Base-by-base conservation (phyloP, 2,113 vertebrate species). In the Taurulus bubalis region DNA sequence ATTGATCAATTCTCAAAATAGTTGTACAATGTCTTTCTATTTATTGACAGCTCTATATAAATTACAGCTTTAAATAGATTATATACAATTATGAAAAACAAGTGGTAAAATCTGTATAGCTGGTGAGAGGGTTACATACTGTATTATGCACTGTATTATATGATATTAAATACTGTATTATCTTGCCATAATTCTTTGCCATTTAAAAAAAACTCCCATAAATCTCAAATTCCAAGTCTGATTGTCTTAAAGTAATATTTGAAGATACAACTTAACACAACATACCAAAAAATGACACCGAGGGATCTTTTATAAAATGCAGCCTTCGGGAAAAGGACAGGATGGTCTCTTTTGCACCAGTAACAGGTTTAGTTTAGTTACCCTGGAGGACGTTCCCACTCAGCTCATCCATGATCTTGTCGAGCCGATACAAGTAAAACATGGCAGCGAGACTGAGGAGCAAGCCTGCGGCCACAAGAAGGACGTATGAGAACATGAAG, bases 401-500 rank as follows among this genome's bases (percentile, higher is more conserved):
- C 4, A 91, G 67, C 67, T 42, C 8, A 32, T 71, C 22, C 74
- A 90, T 74, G 10, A 55, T 80, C 67, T 89, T 72, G 65, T 80
- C 70, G n/a, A 95, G 86, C 47, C 71, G 73, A 82, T 90, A 64
- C 69, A 95, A 73, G 9, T 26, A 42, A 78, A 85, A 94, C 28
- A 90, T 67, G 70, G 78, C 51, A 59, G 69, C 84, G 15, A 93
- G 36, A 66, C 94, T 89, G 26, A 96, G 72, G 24, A 80, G 34
- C 56, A 92, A 60, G 40, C 91, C 93, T 20, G 45, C 51, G 18
- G 80, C 77, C 59, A 95, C 55, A 8, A 94, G 80, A 51, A 94
- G 34, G 66, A 95, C 66, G 64, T 95, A 89, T n/a, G 71, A 65
- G 71, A 91, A 85, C 95, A n/a, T 95, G 89, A 28, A 92, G 90